Conservation (phyloP, 2,113 vertebrate genomes). For the Marmota flaviventris region DNA sequence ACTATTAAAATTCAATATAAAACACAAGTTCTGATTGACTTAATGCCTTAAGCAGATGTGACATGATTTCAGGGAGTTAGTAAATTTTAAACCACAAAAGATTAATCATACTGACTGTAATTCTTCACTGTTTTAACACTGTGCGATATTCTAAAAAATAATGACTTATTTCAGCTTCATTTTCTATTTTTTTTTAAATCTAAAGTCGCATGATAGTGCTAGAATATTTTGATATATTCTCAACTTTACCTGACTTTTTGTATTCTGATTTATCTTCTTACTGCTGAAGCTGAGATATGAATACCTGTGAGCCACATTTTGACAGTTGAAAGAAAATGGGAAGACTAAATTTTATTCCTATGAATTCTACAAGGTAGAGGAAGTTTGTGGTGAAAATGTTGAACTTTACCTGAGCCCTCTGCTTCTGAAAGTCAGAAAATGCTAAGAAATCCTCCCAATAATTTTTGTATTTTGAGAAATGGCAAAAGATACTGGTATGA, state of each 20-base stretch:
- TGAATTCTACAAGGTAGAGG: neutral
- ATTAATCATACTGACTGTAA: neutral
- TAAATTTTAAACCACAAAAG: neutral
- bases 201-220: neutral
- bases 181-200: neutral
- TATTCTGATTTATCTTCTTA: slow-evolving; percentile 1
- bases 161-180: neutral
- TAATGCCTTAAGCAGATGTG: neutral
- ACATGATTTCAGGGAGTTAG: neutral
- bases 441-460: neutral
- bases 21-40: neutral
- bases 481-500: neutral
- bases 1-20: neutral
- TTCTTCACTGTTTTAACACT: neutral
- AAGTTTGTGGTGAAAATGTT: neutral
- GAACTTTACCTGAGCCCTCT: neutral
- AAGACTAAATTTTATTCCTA: neutral
- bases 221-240: slow-evolving; percentile 7
- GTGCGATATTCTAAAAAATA: neutral
- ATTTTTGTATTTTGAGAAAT: neutral
- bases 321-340: neutral
- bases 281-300: neutral
- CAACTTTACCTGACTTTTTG: neutral
- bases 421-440: neutral
- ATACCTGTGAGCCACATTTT: neutral